phyloP scores from a whole-genome alignment of 2,888 invertebrate species.

The Heliconius ethilla region DNA sequence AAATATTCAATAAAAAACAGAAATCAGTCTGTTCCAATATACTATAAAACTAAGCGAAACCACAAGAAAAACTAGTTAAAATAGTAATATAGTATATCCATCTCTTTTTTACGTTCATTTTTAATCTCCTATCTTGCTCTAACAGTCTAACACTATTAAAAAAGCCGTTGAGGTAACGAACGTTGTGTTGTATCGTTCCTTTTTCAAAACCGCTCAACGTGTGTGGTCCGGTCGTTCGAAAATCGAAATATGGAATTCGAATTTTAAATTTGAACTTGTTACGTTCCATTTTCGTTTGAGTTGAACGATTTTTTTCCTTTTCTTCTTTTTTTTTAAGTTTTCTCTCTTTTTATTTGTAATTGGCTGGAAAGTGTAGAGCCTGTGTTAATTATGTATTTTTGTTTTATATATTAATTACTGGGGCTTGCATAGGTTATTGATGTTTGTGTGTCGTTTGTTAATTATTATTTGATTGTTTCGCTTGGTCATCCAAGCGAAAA shows the following conservation, averaged over 20 bases:
- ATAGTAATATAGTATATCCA: conserved; percentile 9
- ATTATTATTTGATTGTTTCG: neutral
- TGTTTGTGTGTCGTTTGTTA: conserved; percentile 3
- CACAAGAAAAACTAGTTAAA: conserved; percentile 26
- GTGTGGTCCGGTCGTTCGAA: conserved; percentile 68
- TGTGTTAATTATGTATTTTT: conserved; percentile 32
- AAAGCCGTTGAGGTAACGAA: conserved; percentile 80
- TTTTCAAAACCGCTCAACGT: conserved; percentile 77
- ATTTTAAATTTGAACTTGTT: conserved; percentile 31
- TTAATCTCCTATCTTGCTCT: conserved; percentile 10
- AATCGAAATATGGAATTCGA: conserved; percentile 39
- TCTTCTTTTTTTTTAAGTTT: conserved; percentile 10
- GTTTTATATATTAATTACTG: conserved; percentile 28
- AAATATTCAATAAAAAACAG: neutral
- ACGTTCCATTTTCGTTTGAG: conserved; percentile 34
- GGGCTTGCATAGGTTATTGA: neutral
- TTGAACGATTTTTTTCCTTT: conserved; percentile 39
- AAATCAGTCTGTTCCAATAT: conserved; percentile 2
- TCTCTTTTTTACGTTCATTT: conserved; percentile 21
- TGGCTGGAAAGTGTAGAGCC: conserved; percentile 58
- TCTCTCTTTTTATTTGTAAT: conserved; percentile 57
- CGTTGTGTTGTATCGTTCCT: conserved; percentile 78
- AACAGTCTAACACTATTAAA: conserved; percentile 63
- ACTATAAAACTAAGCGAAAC: conserved; percentile 20
- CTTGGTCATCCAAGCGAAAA: neutral